Evolutionary conservation across 1,140 invertebrate species (phyloP).

Genomic region (Hetaerina americana): DNA sequence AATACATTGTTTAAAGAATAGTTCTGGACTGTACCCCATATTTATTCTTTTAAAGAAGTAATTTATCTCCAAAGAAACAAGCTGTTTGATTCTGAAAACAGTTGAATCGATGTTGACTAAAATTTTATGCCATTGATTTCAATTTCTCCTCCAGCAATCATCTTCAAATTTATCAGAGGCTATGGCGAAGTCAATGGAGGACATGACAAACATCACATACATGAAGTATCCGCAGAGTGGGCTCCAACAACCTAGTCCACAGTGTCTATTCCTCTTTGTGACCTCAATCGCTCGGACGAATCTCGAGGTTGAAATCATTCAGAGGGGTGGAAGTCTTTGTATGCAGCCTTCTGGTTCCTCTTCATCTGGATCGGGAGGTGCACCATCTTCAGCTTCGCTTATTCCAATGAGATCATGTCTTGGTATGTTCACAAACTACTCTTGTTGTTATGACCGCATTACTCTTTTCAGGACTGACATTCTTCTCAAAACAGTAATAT

Average conservation of each 20-base stretch:
- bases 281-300: conserved; percentile 85
- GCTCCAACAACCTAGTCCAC: conserved; percentile 33
- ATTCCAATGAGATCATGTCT: conserved; percentile 78
- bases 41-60: no score
- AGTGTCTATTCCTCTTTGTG: conserved; percentile 76
- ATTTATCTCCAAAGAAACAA: no score
- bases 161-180: conserved; percentile 56
- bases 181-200: conserved; percentile 83
- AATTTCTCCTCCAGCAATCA: no score
- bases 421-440: no score
- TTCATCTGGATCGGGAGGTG: conserved; percentile 25
- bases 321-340: conserved; percentile 64
- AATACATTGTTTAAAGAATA: no score
- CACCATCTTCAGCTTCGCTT: conserved; percentile 34
- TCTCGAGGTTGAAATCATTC: conserved; percentile 81
- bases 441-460: no score
- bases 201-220: conserved; percentile 71
- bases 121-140: no score
- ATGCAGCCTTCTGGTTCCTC: conserved; percentile 25
- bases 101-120: no score
- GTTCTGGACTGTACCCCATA: no score
- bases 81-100: no score
- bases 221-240: conserved; percentile 41
- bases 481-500: no score
- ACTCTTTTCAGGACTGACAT: no score